Evolutionary conservation across 2,113 vertebrate species (phyloP).

Genomic region (Setophaga petechia): DNA sequence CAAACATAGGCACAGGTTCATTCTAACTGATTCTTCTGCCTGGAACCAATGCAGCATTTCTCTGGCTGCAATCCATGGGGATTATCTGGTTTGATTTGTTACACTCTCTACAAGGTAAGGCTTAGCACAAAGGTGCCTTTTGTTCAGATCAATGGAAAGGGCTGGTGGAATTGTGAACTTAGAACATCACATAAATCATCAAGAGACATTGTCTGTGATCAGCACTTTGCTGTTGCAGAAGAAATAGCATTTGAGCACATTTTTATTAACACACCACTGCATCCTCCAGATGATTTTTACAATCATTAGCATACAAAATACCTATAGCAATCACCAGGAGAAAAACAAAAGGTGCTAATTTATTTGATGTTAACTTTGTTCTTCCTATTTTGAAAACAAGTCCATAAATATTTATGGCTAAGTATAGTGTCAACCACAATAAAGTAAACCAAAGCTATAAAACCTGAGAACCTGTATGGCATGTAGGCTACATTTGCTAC

Average conservation of each 20-base stretch:
- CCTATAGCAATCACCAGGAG: neutral
- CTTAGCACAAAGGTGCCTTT: neutral
- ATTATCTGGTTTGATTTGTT: neutral
- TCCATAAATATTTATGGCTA: conserved; percentile 38
- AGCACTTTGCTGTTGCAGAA: neutral
- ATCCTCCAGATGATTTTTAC: conserved; percentile 2
- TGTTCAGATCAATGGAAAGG: neutral
- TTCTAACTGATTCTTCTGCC: neutral
- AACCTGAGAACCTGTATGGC: neutral
- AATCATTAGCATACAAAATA: conserved; percentile 15
- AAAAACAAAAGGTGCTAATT: neutral
- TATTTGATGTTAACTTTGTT: conserved; percentile 28
- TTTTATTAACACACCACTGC: neutral
- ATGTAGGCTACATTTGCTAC: neutral
- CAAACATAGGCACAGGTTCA: neutral
- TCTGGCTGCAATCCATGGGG: neutral
- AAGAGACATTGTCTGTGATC: neutral
- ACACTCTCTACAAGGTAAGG: neutral
- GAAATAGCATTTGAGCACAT: neutral
- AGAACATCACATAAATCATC: neutral
- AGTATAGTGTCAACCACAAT: neutral
- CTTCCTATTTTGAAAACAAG: conserved; percentile 31
- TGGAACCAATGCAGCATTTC: neutral
- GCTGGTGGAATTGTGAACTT: neutral
- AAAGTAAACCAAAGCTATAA: conserved; percentile 16